Evolutionary conservation across 2,113 vertebrate species (phyloP), one percentile per base, ranked within the genome.

Genomic region (Glaucomys volans): DNA sequence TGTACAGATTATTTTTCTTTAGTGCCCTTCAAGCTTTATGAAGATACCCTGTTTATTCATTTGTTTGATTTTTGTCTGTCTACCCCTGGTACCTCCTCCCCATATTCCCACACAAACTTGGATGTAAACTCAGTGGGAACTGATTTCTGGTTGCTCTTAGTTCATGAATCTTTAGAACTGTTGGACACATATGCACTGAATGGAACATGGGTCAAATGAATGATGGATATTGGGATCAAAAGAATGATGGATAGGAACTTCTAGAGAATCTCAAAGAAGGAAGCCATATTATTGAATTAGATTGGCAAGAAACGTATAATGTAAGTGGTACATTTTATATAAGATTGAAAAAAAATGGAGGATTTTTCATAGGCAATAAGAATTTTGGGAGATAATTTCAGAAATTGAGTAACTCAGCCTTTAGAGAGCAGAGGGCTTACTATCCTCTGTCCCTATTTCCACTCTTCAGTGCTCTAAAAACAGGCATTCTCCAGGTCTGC

Each of bases 351-450:
- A 82, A 52, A 85, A 59, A 42, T 40, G 6, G 59, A 67, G n/a
- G 22, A 35, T 66, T 83, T 83, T 87, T 88, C 24, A 37, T 50
- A 80, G 67, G 72, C n/a, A 85, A 26, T 40, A 18, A 84, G 35
- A 79, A 71, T 44, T 94, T 94, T 94, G 54, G 88, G 74, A 86
- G n/a, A 71, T 57, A 83, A 69, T 75, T 90, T 30, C 66, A 83
- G 88, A 92, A 87, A 83, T 0, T 42, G 75, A 74, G 62, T 44
- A 44, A 67, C 17, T 50, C 24, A 54, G 8, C 28, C 26, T n/a
- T 8, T 54, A 69, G 26, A 94, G 37, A 77, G 47, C 12, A 44
- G 37, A 30, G 6, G 26, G 8, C 17, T 59, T 44, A 8, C 26
- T 77, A 52, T 81, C 35, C 7, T 71, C 52, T 81, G 42, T 40